A percentile compares a stretch with the other conserved stretches of the same genome.
These are phyloP conservation scores for Darevskia mixta DNA, from an alignment of 2,797 vertebrate species.

Conservation along the genomic window DNA sequence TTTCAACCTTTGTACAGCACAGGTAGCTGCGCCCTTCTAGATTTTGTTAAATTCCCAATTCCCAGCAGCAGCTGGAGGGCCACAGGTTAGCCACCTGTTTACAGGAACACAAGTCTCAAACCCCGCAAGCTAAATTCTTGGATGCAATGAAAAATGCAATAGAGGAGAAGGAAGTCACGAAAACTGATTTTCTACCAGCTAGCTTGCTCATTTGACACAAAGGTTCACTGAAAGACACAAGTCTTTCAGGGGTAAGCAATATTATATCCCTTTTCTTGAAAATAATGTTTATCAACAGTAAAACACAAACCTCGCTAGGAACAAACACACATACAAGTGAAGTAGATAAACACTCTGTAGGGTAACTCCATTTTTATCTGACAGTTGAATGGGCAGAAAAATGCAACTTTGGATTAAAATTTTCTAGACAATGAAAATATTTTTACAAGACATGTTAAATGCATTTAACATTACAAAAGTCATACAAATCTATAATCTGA, in stretches of 20 bases:
- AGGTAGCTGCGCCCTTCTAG: too few species aligned
- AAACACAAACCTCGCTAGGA: background rate
- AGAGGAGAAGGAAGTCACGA: background rate
- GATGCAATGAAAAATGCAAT: background rate
- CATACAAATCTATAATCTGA: constrained; percentile 74
- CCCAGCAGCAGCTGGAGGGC: too few species aligned
- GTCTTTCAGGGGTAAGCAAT: background rate
- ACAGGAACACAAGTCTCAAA: background rate
- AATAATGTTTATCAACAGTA: background rate
- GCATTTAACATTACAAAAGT: constrained; percentile 74
- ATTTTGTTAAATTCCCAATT: too few species aligned
- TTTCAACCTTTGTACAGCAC: background rate
- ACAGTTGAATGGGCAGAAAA: constrained; percentile 66
- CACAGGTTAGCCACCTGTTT: too few species aligned
- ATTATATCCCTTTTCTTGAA: constrained; percentile 3
- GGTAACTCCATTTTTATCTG: constrained; percentile 66
- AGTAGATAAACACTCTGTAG: background rate
- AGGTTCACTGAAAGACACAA: background rate
- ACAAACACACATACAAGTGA: background rate
- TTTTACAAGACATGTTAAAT: constrained; percentile 70
- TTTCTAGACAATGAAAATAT: constrained; percentile 71
- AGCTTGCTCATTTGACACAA: background rate
- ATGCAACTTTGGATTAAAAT: constrained; percentile 68
- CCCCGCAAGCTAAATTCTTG: background rate
- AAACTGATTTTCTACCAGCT: background rate